These are phyloP conservation scores for Platysteira castanea DNA, from an alignment of 2,113 vertebrate genomes.

Conservation along the genomic window DNA sequence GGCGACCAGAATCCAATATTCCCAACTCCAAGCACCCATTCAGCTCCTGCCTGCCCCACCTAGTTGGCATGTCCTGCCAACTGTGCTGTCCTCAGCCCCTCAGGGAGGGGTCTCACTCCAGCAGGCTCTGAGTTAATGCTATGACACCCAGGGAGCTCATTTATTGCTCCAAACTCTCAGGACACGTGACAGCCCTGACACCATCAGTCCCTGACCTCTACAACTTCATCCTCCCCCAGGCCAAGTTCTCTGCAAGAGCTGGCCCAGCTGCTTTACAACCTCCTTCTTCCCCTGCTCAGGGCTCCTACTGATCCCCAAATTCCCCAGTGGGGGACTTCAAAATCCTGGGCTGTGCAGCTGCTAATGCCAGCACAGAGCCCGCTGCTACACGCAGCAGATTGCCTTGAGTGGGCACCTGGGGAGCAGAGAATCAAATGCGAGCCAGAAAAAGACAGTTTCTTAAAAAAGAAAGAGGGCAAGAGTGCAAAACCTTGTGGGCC, in stretches of 20 bases:
- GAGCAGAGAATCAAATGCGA: conserved; percentile 41
- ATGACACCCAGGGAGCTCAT: neutral
- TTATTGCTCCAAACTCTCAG: neutral
- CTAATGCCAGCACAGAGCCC: neutral
- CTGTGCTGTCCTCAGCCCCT: neutral
- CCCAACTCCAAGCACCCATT: neutral
- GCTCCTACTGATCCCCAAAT: neutral
- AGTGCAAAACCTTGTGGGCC: conserved; percentile 47
- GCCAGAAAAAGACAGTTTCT: conserved; percentile 41
- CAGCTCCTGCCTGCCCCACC: neutral
- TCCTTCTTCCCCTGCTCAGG: neutral
- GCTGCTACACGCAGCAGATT: neutral
- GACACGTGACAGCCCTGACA: neutral
- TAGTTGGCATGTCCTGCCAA: neutral
- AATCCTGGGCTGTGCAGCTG: neutral
- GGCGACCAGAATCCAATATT: neutral
- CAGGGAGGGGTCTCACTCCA: neutral
- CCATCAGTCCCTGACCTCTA: neutral
- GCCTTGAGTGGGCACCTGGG: conserved; percentile 32
- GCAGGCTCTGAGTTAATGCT: neutral
- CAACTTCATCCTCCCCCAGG: neutral
- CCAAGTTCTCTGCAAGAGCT: neutral
- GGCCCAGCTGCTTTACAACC: conserved; percentile 22
- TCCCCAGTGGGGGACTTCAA: neutral
- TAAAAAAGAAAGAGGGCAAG: conserved; percentile 56